phyloP scores from a whole-genome alignment of 2,888 invertebrate species.

The Pristionchus mayeri region DNA sequence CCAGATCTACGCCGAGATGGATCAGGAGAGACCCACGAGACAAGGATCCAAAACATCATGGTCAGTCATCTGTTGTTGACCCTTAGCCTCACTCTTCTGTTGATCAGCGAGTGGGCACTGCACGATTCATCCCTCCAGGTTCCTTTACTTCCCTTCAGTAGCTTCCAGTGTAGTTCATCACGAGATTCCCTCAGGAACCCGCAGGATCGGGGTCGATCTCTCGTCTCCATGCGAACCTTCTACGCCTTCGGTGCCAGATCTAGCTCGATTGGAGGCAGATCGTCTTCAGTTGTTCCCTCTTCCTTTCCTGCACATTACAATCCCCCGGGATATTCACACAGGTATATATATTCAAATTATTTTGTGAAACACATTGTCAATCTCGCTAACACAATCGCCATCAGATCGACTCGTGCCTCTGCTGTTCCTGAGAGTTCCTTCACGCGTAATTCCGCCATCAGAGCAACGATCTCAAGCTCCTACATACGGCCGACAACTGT shows the following conservation, averaged over 20 bases:
- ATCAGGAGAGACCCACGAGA: background rate
- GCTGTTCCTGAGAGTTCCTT: background rate
- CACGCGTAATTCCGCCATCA: background rate
- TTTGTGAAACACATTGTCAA: background rate
- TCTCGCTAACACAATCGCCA: too few species aligned
- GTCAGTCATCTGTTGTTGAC: slow-evolving; percentile 38
- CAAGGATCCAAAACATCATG: background rate
- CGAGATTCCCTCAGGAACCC: slow-evolving; percentile 26
- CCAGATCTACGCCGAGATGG: slow-evolving; percentile 20
- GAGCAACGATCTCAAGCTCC: slow-evolving; percentile 1
- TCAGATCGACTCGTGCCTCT: background rate
- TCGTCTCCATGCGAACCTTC: slow-evolving; percentile 44
- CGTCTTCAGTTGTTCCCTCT: slow-evolving; percentile 27
- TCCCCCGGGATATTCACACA: slow-evolving; percentile 26
- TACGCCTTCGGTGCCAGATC: slow-evolving; percentile 49
- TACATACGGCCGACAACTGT: slow-evolving; percentile 19
- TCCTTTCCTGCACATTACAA: slow-evolving; percentile 37
- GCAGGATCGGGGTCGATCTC: slow-evolving; percentile 43
- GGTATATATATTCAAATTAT: background rate
- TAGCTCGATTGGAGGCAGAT: background rate
- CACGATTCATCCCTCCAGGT: slow-evolving; percentile 8
- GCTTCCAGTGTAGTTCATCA: background rate
- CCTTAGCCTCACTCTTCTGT: background rate
- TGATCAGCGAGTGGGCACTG: background rate
- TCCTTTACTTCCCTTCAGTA: background rate